phyloP scores from a whole-genome alignment of 2,113 vertebrate species.

The Mus musculus region DNA sequence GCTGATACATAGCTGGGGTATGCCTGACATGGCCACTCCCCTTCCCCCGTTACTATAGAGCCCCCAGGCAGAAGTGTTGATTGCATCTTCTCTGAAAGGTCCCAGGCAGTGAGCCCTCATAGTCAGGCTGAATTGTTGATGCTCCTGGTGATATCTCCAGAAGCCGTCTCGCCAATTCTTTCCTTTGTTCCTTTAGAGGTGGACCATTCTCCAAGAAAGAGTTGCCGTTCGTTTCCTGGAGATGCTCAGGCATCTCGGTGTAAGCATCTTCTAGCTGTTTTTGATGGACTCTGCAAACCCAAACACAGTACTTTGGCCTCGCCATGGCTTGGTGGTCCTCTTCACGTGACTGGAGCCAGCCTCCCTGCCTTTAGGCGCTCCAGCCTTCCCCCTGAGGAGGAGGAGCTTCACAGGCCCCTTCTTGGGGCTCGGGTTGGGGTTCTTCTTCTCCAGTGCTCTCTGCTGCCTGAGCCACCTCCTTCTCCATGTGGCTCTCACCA shows the following conservation, averaged over 20 bases:
- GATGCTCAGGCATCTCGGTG: background rate
- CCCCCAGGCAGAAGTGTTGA: background rate
- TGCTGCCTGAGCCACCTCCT: background rate
- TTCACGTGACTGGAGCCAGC: background rate
- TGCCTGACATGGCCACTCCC: background rate
- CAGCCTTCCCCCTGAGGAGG: background rate
- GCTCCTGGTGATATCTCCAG: background rate
- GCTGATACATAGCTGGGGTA: background rate
- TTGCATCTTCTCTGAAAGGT: background rate
- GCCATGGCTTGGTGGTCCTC: background rate
- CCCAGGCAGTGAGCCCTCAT: background rate
- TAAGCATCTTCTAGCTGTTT: background rate
- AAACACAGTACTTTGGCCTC: background rate
- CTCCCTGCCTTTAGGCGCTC: background rate
- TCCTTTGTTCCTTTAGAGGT: background rate
- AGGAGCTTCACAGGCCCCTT: background rate
- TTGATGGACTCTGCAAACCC: background rate
- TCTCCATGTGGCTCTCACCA: fast-evolving
- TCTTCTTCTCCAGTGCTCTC: background rate
- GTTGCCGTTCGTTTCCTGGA: background rate
- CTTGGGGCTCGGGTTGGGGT: background rate
- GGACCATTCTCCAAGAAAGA: background rate
- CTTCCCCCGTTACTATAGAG: background rate
- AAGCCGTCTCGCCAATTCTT: background rate
- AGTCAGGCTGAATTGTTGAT: background rate